A percentile compares a stretch with the other conserved stretches of the same genome.
Conservation (phyloP, 2,113 vertebrate genomes). For the Cheirogaleus medius region DNA sequence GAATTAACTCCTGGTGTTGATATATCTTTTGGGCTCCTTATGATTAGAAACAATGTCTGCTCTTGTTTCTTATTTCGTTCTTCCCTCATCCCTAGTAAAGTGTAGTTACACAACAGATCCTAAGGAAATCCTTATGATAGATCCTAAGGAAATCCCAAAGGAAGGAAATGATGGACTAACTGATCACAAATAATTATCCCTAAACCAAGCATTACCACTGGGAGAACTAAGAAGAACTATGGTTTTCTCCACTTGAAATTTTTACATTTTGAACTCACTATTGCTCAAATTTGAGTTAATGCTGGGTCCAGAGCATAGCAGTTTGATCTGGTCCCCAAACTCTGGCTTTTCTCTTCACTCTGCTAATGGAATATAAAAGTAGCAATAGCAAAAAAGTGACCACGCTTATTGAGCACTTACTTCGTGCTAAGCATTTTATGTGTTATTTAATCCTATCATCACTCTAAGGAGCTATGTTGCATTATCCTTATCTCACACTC, state of each 20-base stretch:
- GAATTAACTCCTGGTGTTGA: conserved; percentile 14
- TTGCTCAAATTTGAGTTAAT: neutral
- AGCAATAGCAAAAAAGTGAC: neutral
- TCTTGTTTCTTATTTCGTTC: neutral
- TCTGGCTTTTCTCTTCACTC: neutral
- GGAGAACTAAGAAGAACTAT: neutral
- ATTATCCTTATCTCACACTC: neutral
- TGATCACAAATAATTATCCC: neutral
- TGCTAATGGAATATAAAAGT: neutral
- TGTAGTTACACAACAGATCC: neutral
- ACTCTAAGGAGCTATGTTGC: neutral
- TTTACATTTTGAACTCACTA: conserved; percentile 2
- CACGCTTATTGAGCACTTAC: neutral
- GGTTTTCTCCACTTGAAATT: neutral
- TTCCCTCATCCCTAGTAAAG: neutral
- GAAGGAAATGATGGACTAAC: neutral
- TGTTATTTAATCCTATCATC: neutral
- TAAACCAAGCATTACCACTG: neutral
- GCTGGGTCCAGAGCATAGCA: neutral
- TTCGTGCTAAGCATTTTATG: neutral
- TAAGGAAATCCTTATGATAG: neutral
- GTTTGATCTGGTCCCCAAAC: neutral
- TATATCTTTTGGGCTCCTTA: neutral
- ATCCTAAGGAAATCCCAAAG: neutral
- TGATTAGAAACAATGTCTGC: neutral